phyloP scores from a whole-genome alignment of 2,797 vertebrate genomes.

The Antrozous pallidus region DNA sequence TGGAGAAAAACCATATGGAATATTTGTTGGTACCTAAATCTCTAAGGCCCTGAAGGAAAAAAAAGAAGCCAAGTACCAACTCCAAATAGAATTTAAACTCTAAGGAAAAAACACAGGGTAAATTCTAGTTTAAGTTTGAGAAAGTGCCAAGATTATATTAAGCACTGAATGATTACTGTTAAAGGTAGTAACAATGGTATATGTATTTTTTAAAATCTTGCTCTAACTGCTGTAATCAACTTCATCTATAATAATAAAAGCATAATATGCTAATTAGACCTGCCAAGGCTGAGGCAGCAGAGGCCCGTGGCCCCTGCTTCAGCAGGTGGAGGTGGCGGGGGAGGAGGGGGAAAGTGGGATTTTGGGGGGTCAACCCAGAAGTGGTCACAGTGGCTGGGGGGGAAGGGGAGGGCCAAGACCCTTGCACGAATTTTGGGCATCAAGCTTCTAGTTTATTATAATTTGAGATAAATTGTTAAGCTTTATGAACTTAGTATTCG shows the following conservation, averaged over 20 bases:
- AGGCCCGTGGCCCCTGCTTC: no score
- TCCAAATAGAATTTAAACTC: slow-evolving; percentile 41
- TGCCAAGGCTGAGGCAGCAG: no score
- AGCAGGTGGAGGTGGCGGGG: no score
- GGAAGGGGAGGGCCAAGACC: no score
- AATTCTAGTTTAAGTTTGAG: slow-evolving; percentile 7
- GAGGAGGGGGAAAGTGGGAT: no score
- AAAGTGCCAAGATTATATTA: neutral
- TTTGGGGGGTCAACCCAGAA: no score
- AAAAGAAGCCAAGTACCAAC: neutral
- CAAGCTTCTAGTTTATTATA: neutral
- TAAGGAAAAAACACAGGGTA: neutral
- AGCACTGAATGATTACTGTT: neutral
- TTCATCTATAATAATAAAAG: neutral
- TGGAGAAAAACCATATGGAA: slow-evolving; percentile 8
- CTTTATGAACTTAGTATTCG: slow-evolving; percentile 51
- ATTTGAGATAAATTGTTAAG: slow-evolving; percentile 45
- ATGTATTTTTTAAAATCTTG: slow-evolving; percentile 33
- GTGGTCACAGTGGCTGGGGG: no score
- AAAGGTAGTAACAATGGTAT: neutral
- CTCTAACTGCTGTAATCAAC: slow-evolving; percentile 26
- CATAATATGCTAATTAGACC: no score
- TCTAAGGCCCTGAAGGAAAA: neutral
- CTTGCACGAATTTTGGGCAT: no score
- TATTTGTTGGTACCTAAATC: slow-evolving; percentile 51